Evolutionary conservation across 2,113 vertebrate species (phyloP), one percentile per base, ranked within the genome.

Genomic region (Ceuthmochares aereus): DNA sequence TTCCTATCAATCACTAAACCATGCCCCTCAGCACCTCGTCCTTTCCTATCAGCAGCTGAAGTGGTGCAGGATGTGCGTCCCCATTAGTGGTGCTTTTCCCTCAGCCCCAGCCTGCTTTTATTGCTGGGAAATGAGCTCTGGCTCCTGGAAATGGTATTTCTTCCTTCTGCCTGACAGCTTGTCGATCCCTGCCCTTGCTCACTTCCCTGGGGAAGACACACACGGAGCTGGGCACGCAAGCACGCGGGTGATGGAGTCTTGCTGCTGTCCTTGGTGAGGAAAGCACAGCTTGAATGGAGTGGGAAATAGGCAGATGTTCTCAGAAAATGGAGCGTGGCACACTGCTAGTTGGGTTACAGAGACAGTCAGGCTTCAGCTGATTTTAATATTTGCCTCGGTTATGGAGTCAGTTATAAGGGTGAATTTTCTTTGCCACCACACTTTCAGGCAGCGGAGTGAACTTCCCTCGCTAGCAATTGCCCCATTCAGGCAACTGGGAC

Each of bases 101-200:
- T 58, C 63, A 32, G 75, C 54, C 42, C 67, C 18, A 7, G 6
- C 34, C 62, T 40, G 51, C 36, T 89, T 84, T 92, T 91, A 87
- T 79, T 85, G 82, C 93, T 91, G 89, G 81, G 85, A 93, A 91
- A 93, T 82, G 93, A 95, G 89, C 87, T 95, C 87, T 91, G 91
- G 60, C 89, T 96, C 87, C 62, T 79, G 81, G 87, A 82, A 95
- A 70, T 69, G 89, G 63, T 69, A 79, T 94, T 96, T 93, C 81
- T 91, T 89, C 89, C 93, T 56, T 45, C 80, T 93, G 78, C 74
- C 89, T 89, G 95, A 67, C 94, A 96, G 89, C 84, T 64, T 32
- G 21, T 91, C 43, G 36, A 84, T 96, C 84, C 74, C 84, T 89
- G 93, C 89, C 87, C 95, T 94, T 0, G 2, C 52, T 56, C 4